Conservation (phyloP, 2,888 invertebrate genomes). For the Drosophila barbarae region DNA sequence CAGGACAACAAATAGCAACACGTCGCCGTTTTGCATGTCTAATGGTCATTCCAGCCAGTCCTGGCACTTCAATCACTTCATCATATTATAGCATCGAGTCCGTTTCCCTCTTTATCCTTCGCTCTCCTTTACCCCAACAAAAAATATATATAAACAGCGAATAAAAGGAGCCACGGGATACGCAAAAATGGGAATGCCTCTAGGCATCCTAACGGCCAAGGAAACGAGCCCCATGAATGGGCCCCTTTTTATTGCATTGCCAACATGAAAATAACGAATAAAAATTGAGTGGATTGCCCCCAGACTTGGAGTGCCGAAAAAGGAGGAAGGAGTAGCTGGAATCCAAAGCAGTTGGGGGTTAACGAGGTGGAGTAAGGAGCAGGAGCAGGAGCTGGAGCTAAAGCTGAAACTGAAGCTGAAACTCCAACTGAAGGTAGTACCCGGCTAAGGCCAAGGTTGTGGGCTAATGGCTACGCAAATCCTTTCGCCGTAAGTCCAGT, state of each 20-base stretch:
- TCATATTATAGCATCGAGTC: slow-evolving; percentile 49
- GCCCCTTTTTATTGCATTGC: slow-evolving; percentile 46
- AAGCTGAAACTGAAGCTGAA: not conserved
- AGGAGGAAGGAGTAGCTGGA: not conserved
- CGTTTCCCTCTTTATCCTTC: not conserved
- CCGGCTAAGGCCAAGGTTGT: slow-evolving; percentile 8
- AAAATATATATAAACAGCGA: not conserved
- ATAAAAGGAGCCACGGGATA: slow-evolving; percentile 25
- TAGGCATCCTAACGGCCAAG: slow-evolving; percentile 21
- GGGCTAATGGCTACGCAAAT: slow-evolving; percentile 20
- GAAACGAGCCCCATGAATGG: slow-evolving; percentile 14
- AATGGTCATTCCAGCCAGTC: slow-evolving; percentile 52
- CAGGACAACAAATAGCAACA: slow-evolving; percentile 52
- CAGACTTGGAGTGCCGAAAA: slow-evolving; percentile 16
- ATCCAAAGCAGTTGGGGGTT: not conserved
- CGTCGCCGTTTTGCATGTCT: slow-evolving; percentile 60
- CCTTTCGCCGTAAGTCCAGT: slow-evolving; percentile 26
- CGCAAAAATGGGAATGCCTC: slow-evolving; percentile 18
- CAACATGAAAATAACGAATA: slow-evolving; percentile 60
- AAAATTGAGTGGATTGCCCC: slow-evolving; percentile 64
- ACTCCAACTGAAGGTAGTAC: not conserved
- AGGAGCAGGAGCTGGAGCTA: not conserved
- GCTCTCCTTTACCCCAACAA: not conserved
- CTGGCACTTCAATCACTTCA: slow-evolving; percentile 69
- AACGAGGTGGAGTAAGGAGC: not conserved